Percentiles rank a stretch among this genome's conserved stretches.
Conservation (phyloP, 2,797 vertebrate species). For the Manis pentadactyla region DNA sequence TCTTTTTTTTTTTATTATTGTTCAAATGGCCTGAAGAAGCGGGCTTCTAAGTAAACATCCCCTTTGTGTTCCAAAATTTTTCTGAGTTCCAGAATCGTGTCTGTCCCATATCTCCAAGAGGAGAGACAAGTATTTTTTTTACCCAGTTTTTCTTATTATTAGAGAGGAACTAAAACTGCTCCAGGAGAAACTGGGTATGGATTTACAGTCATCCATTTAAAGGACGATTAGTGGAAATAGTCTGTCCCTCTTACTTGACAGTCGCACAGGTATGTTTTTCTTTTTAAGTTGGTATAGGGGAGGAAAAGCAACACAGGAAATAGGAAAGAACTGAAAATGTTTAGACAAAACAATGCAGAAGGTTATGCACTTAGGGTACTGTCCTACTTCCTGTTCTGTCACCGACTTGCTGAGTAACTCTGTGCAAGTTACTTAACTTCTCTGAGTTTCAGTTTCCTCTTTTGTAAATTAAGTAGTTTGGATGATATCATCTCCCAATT, state of each 20-base stretch:
- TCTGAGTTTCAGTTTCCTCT: slow-evolving; percentile 46
- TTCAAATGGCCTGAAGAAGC: rapidly evolving
- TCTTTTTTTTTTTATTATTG: slow-evolving; percentile 3
- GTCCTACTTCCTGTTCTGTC: background rate
- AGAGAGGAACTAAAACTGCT: background rate
- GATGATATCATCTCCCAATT: slow-evolving; percentile 25
- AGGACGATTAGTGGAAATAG: background rate
- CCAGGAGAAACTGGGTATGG: background rate
- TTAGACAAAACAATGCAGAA: slow-evolving; percentile 6
- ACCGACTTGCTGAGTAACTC: slow-evolving; percentile 36
- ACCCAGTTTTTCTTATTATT: background rate
- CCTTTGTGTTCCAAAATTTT: background rate
- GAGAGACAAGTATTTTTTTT: background rate
- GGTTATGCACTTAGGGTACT: background rate
- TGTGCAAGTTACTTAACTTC: slow-evolving; percentile 11
- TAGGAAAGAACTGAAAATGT: background rate
- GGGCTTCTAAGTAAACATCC: background rate
- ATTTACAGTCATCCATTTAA: background rate
- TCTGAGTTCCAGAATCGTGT: background rate
- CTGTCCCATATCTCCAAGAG: background rate
- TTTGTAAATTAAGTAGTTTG: slow-evolving; percentile 42
- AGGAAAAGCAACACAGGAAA: slow-evolving; percentile 1
- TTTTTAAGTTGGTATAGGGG: background rate
- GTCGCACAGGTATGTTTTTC: background rate
- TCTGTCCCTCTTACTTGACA: background rate